Conservation (phyloP, 92 coral and sea anemone genomes). For the Isaurus tuberculatus region DNA sequence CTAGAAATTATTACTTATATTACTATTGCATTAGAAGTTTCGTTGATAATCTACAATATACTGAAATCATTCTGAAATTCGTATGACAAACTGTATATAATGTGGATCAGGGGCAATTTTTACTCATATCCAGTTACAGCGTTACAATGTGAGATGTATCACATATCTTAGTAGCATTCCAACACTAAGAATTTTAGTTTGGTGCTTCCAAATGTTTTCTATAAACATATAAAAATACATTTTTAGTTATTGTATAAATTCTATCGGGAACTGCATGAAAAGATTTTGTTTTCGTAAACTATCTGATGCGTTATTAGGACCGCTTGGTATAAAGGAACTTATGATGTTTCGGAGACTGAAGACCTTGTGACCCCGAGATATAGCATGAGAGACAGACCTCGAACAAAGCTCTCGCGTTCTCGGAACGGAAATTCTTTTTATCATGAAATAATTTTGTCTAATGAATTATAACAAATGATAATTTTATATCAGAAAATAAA, state of each 20-base stretch:
- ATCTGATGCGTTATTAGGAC: background rate
- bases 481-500: background rate
- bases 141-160: constrained; percentile 31
- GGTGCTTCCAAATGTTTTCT: background rate
- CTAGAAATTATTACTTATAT: background rate
- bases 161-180: constrained; percentile 9
- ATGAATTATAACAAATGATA: background rate
- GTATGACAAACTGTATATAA: background rate
- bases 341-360: background rate
- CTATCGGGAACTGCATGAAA: background rate
- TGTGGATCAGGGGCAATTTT: constrained; percentile 3
- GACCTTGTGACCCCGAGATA: constrained; percentile 21
- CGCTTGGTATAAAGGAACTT: constrained; percentile 22
- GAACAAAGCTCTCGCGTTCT: constrained; percentile 20
- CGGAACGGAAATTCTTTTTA: background rate
- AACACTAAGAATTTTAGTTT: background rate
- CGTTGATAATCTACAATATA: background rate
- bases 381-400: constrained; percentile 16
- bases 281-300: constrained; percentile 7
- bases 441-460: background rate
- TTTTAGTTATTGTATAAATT: background rate
- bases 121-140: constrained; percentile 39
- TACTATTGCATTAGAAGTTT: background rate
- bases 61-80: background rate
- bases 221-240: background rate